Base-by-base conservation (phyloP, 1,140 invertebrate species). In the Argopecten irradians region DNA sequence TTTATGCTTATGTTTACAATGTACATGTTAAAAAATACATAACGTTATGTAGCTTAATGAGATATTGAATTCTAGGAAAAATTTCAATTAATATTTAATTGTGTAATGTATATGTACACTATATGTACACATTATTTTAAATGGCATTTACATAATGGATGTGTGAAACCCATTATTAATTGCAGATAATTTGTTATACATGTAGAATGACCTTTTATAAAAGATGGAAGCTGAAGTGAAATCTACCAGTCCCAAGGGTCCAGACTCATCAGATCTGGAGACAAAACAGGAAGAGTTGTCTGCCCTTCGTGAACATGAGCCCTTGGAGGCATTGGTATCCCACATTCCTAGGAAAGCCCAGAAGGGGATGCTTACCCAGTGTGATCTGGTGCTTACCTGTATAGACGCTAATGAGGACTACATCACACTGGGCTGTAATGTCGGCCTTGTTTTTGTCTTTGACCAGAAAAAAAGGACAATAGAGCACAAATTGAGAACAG, bases 361-460 rank as follows among this genome's bases (percentile, higher is more conserved):
- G 94, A 97, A 96, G 92, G 98, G 98, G 1, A 94, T 98, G 91
- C 97, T 98, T 43, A 92, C 88, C 39, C 95, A 97, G 96, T 85
- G 96, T 97, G 93, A 97, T 94, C 96, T 98, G 32, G 97, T 97
- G 93, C 96, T 98, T 82, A 98, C 98, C 13, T 98, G 98, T 93
- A 96, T 98, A n/a, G 97, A 98, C 96, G 97, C 96, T 22, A 96
- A 97, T 33, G 96, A 97, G 16, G 97, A 98, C 91, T 98, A 97
- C 94, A 96, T 99, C 88, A 98, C 97, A 7, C 94, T 99, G 43
- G 98, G 98, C 0, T 98, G 97, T 13, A 98, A 98, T 96, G 96
- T 97, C 41, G 98, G 98, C 0, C 95, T 98, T 71, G 96, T 98
- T 22, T 98, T 98, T 94, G 97, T 98, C 97, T 98, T 97, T 95